These are phyloP conservation scores for Lepeophtheirus nordmannii DNA, from an alignment of 2,888 invertebrate species.

Conservation along the genomic window DNA sequence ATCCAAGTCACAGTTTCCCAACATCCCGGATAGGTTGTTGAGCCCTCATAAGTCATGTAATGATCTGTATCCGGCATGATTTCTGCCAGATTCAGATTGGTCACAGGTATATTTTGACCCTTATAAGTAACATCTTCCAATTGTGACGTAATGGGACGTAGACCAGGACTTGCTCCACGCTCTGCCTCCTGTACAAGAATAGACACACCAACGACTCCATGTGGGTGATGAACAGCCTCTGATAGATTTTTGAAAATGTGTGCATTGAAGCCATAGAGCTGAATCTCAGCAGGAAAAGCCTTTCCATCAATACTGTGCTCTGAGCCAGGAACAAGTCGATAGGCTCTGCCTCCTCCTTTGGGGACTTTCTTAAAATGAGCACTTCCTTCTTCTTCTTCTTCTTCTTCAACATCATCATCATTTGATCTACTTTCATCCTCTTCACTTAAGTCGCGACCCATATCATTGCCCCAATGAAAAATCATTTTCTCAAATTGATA, in stretches of 20 bases:
- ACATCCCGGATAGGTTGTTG: constrained; percentile 91
- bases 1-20: constrained; percentile 99
- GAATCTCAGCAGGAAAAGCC: constrained; percentile 95
- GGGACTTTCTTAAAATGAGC: too few relatives aligned
- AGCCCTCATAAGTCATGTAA: constrained; percentile 95
- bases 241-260: constrained; percentile 93
- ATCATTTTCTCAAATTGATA: constrained; percentile 68
- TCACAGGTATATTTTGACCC: constrained; percentile 4
- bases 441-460: constrained; percentile 39
- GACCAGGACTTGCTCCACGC: not conserved
- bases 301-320: constrained; percentile 90
- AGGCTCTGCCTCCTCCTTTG: not conserved
- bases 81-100: constrained; percentile 9
- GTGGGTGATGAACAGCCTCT: constrained; percentile 66
- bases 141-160: constrained; percentile 19
- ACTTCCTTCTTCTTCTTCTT: too few relatives aligned
- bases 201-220: constrained; percentile 85
- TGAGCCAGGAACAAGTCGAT: constrained; percentile 47
- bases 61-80: constrained; percentile 70
- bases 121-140: constrained; percentile 23
- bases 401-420: too few relatives aligned
- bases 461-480: constrained; percentile 80
- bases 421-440: not conserved
- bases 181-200: constrained; percentile 60
- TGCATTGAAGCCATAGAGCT: constrained; percentile 88